These are phyloP conservation scores for Xenopus laevis DNA, from an alignment of 2,113 vertebrate species.

Conservation along the genomic window DNA sequence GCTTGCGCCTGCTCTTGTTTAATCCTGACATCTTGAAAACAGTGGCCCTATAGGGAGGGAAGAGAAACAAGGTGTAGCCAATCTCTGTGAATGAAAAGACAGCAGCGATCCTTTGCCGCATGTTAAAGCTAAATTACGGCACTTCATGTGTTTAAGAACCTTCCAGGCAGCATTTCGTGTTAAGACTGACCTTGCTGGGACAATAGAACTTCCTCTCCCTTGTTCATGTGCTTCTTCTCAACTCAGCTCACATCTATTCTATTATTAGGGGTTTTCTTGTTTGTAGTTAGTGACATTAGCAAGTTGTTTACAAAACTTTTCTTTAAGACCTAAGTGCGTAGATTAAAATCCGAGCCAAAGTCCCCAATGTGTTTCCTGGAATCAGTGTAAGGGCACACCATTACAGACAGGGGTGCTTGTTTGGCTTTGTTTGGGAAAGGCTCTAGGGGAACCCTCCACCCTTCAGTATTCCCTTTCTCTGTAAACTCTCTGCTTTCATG, in stretches of 20 bases:
- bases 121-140: too few relatives aligned
- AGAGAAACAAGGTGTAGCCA: too few relatives aligned
- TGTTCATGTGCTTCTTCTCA: neutral
- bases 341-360: neutral
- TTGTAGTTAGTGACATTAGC: neutral
- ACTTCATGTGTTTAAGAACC: too few relatives aligned
- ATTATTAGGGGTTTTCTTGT: neutral
- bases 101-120: too few relatives aligned
- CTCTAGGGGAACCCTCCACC: neutral
- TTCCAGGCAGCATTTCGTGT: neutral
- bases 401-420: neutral
- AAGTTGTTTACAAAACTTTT: neutral
- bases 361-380: neutral
- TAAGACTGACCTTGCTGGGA: neutral
- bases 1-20: too few relatives aligned
- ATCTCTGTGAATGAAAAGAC: too few relatives aligned
- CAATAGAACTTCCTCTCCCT: neutral
- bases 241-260: too few relatives aligned
- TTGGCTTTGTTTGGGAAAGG: neutral
- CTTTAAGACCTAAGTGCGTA: neutral
- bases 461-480: neutral
- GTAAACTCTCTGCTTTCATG: neutral
- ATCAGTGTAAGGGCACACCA: neutral
- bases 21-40: too few relatives aligned
- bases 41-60: too few relatives aligned